Percentiles rank a stretch among this genome's conserved stretches.
Evolutionary conservation across 2,888 invertebrate genomes (phyloP).

Genomic region (Diarsia brunnea): DNA sequence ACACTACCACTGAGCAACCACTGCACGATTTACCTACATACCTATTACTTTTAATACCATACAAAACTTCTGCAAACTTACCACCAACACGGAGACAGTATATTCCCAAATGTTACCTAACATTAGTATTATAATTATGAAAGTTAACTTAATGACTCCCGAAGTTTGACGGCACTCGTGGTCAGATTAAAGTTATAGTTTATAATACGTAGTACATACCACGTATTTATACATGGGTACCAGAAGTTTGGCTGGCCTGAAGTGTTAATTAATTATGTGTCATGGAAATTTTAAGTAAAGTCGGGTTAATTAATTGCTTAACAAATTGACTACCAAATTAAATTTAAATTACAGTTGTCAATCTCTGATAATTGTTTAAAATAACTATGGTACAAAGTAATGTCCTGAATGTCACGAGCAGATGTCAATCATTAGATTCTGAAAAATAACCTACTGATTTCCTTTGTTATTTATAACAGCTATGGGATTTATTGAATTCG

Average conservation of each 20-base stretch:
- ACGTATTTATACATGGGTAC: not conserved
- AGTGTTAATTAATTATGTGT: not conserved
- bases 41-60: not conserved
- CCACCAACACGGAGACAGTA: not conserved
- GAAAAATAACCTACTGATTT: not conserved
- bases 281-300: not conserved
- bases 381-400: not conserved
- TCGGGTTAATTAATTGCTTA: not conserved
- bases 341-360: not conserved
- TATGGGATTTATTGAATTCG: not conserved
- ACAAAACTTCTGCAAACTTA: not conserved
- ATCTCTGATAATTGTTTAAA: not conserved
- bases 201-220: not conserved
- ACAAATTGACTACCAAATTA: not conserved
- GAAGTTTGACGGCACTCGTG: constrained; percentile 2
- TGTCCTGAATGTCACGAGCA: not conserved
- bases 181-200: constrained; percentile 8
- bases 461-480: not conserved
- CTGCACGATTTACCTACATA: not conserved
- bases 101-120: not conserved
- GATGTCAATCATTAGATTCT: not conserved
- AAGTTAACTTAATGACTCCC: not conserved
- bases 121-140: not conserved
- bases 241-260: not conserved
- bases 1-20: not conserved